These are phyloP conservation scores for Drosophila parabipectinata DNA, from an alignment of 1,140 invertebrate species.

Conservation along the genomic window DNA sequence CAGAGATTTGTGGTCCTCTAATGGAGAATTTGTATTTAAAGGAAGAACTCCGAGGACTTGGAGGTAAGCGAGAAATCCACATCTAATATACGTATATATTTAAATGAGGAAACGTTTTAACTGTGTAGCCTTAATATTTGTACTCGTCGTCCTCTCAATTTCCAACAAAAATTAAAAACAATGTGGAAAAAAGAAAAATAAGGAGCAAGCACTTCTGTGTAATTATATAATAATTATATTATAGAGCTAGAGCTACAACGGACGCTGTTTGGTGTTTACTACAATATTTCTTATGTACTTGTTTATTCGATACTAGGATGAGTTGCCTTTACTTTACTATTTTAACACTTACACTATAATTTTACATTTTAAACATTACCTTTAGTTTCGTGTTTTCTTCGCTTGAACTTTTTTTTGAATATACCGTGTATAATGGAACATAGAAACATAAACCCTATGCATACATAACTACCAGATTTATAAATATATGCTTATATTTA, in stretches of 20 bases:
- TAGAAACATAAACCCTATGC: conserved; percentile 43
- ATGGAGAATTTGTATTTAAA: conserved; percentile 19
- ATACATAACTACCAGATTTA: conserved; percentile 64
- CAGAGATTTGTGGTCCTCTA: conserved; percentile 20
- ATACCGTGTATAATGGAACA: conserved; percentile 46
- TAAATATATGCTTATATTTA: conserved; percentile 62
- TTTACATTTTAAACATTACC: conserved; percentile 26
- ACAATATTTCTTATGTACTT: conserved; percentile 54
- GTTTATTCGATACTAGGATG: conserved; percentile 25
- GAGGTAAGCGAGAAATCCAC: conserved; percentile 20
- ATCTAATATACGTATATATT: conserved; percentile 53
- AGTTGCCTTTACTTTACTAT: conserved; percentile 46
- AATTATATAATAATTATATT: conserved; percentile 21
- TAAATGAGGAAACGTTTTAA: conserved; percentile 67
- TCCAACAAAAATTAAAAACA: conserved; percentile 27
- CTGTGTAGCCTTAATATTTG: conserved; percentile 77
- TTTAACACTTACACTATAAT: conserved; percentile 21
- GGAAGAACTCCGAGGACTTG: conserved; percentile 1
- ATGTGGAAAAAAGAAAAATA: background rate
- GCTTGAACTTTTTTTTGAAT: conserved; percentile 15
- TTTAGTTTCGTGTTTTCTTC: conserved; percentile 35
- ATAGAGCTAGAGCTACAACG: conserved; percentile 21
- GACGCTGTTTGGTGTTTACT: conserved; percentile 45
- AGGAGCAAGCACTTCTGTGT: conserved; percentile 15
- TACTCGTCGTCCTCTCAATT: conserved; percentile 62